phyloP scores from a whole-genome alignment of 1,140 invertebrate genomes.

The Macrosteles quadrilineatus region DNA sequence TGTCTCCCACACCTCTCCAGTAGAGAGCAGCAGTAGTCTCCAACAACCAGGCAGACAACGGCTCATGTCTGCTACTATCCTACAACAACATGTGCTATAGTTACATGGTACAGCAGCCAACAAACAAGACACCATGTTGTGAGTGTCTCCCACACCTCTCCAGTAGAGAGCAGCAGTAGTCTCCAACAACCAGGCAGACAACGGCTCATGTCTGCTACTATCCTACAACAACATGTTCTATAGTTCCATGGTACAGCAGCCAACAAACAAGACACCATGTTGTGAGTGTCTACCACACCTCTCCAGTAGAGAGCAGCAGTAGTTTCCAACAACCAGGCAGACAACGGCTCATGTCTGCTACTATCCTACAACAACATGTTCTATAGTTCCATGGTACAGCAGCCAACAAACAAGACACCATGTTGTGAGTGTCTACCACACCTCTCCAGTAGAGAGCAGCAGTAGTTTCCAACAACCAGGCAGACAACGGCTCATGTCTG shows the following conservation, averaged over 20 bases:
- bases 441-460: conserved; percentile 59
- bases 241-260: conserved; percentile 54
- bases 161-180: conserved; percentile 58
- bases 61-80: not conserved
- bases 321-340: conserved; percentile 39
- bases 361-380: no score
- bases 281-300: conserved; percentile 53
- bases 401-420: conserved; percentile 57
- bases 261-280: conserved; percentile 55
- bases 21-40: conserved; percentile 56
- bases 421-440: conserved; percentile 53
- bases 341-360: not conserved
- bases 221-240: no score
- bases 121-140: conserved; percentile 55
- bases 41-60: not conserved
- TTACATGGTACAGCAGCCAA: conserved; percentile 53
- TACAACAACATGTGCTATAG: no score
- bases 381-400: no score
- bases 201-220: not conserved
- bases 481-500: not conserved
- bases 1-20: conserved; percentile 56
- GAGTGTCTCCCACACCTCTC: conserved; percentile 54
- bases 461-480: conserved; percentile 44
- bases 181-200: not conserved
- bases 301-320: conserved; percentile 59